phyloP scores from a whole-genome alignment of 2,888 invertebrate species.

The Microplitis manilae region DNA sequence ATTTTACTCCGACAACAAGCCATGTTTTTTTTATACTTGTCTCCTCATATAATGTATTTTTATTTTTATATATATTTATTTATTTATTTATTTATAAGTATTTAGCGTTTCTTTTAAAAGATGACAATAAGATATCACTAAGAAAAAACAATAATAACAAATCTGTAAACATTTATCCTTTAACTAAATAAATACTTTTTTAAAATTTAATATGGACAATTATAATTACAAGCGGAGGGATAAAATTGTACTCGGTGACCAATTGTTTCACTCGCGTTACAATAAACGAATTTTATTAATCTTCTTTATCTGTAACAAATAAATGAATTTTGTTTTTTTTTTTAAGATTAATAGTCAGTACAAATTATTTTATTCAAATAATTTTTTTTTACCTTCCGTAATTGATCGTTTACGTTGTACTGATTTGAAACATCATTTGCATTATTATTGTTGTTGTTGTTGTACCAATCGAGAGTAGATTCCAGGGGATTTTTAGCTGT shows the following conservation, averaged over 20 bases:
- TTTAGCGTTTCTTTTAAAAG: neutral
- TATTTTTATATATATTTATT: too few relatives aligned
- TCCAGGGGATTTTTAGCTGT: slow-evolving; percentile 43
- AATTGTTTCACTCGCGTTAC: slow-evolving; percentile 48
- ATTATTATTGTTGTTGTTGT: slow-evolving; percentile 26
- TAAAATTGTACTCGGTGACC: slow-evolving; percentile 33
- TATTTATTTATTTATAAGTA: neutral
- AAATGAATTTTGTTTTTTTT: too few relatives aligned
- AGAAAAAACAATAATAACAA: neutral
- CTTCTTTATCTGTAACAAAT: slow-evolving; percentile 53
- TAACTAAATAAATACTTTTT: slow-evolving; percentile 1
- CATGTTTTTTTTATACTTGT: neutral
- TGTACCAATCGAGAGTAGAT: slow-evolving; percentile 53
- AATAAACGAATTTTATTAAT: slow-evolving; percentile 53
- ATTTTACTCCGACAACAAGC: neutral
- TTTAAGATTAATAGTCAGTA: too few relatives aligned
- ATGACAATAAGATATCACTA: neutral
- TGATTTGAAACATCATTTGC: slow-evolving; percentile 49
- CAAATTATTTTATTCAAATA: neutral
- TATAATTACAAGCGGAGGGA: slow-evolving; percentile 15
- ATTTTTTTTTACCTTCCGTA: slow-evolving; percentile 51
- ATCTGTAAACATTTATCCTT: neutral
- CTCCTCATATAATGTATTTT: too few relatives aligned
- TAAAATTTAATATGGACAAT: neutral
- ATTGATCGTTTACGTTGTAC: slow-evolving; percentile 49